phyloP scores from a whole-genome alignment of 2,113 vertebrate genomes.

The Chionomys nivalis region DNA sequence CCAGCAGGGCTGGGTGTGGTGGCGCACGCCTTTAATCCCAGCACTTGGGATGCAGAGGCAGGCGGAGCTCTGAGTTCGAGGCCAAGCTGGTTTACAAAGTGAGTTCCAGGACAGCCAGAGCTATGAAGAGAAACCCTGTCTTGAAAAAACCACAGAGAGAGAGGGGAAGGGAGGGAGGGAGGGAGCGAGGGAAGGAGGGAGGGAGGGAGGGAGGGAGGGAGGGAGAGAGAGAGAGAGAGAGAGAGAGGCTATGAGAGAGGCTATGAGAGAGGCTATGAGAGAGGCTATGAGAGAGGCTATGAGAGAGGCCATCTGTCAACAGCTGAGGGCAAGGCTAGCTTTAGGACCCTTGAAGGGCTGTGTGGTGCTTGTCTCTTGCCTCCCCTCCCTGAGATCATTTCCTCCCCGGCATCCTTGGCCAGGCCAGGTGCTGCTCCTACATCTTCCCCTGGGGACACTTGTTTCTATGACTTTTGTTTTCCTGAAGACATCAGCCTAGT shows the following conservation, averaged over 20 bases:
- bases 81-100: background rate
- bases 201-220: no score
- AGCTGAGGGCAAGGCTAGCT: background rate
- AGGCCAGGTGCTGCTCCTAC: background rate
- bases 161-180: no score
- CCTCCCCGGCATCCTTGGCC: background rate
- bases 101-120: background rate
- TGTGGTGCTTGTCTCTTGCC: accelerated
- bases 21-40: background rate
- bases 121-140: background rate
- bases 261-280: no score
- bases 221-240: no score
- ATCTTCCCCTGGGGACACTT: background rate
- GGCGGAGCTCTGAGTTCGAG: background rate
- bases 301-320: background rate
- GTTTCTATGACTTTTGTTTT: background rate
- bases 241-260: background rate
- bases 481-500: background rate
- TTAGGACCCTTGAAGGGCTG: background rate
- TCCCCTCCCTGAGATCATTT: background rate
- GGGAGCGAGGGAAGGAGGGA: no score
- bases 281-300: background rate
- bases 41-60: background rate
- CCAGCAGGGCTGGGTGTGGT: background rate
- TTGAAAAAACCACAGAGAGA: background rate